phyloP scores from a whole-genome alignment of 2,888 invertebrate genomes.

The Tipula confusa region DNA sequence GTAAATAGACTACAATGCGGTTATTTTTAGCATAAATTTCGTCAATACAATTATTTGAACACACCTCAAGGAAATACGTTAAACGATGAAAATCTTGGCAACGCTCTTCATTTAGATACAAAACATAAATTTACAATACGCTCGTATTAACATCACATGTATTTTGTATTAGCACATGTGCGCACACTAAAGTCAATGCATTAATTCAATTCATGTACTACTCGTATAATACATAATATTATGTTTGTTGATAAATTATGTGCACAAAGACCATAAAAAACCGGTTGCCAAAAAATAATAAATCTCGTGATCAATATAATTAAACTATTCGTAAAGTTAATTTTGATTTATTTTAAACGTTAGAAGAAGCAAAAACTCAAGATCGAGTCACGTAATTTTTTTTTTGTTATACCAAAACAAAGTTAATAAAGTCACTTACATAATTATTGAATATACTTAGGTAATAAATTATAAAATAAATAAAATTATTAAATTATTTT shows the following conservation, averaged over 20 bases:
- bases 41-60: neutral
- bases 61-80: slow-evolving; percentile 3
- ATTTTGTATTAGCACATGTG: neutral
- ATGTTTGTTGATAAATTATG: no score
- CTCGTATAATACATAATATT: no score
- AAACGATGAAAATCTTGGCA: neutral
- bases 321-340: neutral
- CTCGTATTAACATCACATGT: neutral
- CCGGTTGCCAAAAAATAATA: neutral
- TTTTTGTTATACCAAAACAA: neutral
- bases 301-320: neutral
- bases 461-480: neutral
- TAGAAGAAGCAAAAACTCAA: no score
- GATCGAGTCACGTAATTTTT: neutral
- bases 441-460: neutral
- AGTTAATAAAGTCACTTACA: neutral
- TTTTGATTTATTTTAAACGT: no score
- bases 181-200: no score
- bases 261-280: neutral
- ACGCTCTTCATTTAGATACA: neutral
- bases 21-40: neutral
- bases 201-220: no score
- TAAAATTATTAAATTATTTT: no score
- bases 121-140: neutral
- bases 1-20: neutral